Evolutionary conservation across 2,113 vertebrate species (phyloP).

Genomic region (Oreochromis tanganicae): DNA sequence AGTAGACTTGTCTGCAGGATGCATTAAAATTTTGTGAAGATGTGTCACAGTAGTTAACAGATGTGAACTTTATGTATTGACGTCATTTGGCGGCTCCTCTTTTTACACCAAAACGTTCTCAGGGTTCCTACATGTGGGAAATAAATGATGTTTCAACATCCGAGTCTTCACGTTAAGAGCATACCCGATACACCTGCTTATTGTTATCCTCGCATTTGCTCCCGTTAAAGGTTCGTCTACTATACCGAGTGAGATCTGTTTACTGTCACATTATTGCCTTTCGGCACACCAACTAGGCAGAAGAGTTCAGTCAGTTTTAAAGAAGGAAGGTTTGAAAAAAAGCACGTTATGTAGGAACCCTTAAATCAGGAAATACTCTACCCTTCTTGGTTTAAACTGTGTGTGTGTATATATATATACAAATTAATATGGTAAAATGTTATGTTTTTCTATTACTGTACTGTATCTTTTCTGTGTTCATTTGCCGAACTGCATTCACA

Average conservation of each 20-base stretch:
- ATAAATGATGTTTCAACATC: neutral
- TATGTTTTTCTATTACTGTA: conserved; percentile 42
- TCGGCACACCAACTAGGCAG: neutral
- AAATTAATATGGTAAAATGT: conserved; percentile 57
- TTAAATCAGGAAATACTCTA: conserved; percentile 45
- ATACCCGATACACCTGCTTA: neutral
- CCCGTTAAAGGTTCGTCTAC: neutral
- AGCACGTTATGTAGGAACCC: conserved; percentile 53
- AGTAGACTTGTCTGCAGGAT: conserved; percentile 46
- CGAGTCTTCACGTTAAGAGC: neutral
- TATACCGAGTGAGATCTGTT: neutral
- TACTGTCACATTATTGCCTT: neutral
- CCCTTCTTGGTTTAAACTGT: conserved; percentile 43
- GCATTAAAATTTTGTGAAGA: conserved; percentile 50
- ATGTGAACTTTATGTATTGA: conserved; percentile 38
- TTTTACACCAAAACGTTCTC: conserved; percentile 41
- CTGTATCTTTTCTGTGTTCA: conserved; percentile 42
- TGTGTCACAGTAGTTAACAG: conserved; percentile 51
- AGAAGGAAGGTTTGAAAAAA: neutral
- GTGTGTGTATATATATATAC: conserved; percentile 15
- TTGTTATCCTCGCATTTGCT: neutral
- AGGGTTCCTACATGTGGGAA: conserved; percentile 57
- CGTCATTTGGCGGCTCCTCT: conserved; percentile 14
- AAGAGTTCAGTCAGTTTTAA: neutral
- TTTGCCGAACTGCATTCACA: conserved; percentile 34